Evolutionary conservation across 2,888 invertebrate genomes (phyloP).

Genomic region (Drosophila lutescens): DNA sequence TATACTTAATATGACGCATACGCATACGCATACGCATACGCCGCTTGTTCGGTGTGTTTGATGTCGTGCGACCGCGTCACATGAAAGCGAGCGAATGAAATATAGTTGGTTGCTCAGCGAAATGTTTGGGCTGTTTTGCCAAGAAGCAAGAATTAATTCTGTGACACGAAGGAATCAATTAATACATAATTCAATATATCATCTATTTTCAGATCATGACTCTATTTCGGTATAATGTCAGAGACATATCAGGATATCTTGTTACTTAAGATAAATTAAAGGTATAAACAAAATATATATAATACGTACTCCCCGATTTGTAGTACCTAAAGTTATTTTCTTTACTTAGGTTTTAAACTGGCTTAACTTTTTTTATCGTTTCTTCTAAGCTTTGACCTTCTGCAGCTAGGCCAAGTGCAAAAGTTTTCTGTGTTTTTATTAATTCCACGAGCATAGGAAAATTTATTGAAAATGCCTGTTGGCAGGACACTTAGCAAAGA

Average conservation of each 20-base stretch:
- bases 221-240: too few relatives aligned
- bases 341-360: slow-evolving; percentile 3
- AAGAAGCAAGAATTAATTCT: neutral
- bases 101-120: slow-evolving; percentile 29
- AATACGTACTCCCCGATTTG: too few relatives aligned
- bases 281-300: too few relatives aligned
- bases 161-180: neutral
- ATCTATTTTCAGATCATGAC: too few relatives aligned
- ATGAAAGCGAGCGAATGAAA: slow-evolving; percentile 32
- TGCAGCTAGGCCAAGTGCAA: slow-evolving; percentile 65
- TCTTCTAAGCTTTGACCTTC: slow-evolving; percentile 33
- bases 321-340: too few relatives aligned
- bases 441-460: slow-evolving; percentile 58
- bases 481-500: slow-evolving; percentile 65
- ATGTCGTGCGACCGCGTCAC: slow-evolving; percentile 35
- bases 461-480: slow-evolving; percentile 74
- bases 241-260: too few relatives aligned
- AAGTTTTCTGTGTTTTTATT: slow-evolving; percentile 65
- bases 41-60: slow-evolving; percentile 37
- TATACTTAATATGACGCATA: slow-evolving; percentile 71
- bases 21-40: slow-evolving; percentile 57
- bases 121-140: neutral
- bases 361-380: slow-evolving; percentile 39
- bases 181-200: too few relatives aligned
- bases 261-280: too few relatives aligned